Evolutionary conservation across 2,797 vertebrate species (phyloP).

Genomic region (Mastacembelus armatus): DNA sequence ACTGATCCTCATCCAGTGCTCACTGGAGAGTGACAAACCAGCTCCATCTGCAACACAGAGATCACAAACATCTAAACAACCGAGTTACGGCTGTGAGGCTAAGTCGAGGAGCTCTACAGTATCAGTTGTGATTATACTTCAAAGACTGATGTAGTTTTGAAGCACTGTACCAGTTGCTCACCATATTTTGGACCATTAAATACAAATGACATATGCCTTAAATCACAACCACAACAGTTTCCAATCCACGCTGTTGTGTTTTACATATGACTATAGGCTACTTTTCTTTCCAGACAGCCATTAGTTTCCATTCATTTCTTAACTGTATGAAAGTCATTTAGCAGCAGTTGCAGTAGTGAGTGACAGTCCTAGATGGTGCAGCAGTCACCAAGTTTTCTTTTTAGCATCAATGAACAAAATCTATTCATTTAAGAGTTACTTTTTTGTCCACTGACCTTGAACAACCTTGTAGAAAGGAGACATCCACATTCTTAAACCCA

Average conservation of each 20-base stretch:
- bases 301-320: not conserved
- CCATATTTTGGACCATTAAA: not conserved
- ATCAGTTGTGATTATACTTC: not conserved
- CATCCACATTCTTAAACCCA: no score
- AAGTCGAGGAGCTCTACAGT: constrained; percentile 3
- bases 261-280: not conserved
- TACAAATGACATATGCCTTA: not conserved
- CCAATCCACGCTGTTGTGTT: not conserved
- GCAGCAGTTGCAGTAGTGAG: no score
- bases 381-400: no score
- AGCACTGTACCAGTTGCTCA: not conserved
- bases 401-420: no score
- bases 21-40: constrained; percentile 42
- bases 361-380: no score
- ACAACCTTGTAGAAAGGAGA: no score
- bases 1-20: constrained; percentile 56
- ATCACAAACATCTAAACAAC: constrained; percentile 39
- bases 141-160: constrained; percentile 5
- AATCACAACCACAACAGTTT: constrained; percentile 1
- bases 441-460: no score
- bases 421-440: no score
- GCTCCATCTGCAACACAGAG: constrained; percentile 47
- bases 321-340: not conserved
- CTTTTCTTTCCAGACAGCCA: not conserved
- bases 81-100: constrained; percentile 19